These are phyloP conservation scores for Myopa testacea DNA, from an alignment of 2,888 invertebrate genomes.

Conservation along the genomic window DNA sequence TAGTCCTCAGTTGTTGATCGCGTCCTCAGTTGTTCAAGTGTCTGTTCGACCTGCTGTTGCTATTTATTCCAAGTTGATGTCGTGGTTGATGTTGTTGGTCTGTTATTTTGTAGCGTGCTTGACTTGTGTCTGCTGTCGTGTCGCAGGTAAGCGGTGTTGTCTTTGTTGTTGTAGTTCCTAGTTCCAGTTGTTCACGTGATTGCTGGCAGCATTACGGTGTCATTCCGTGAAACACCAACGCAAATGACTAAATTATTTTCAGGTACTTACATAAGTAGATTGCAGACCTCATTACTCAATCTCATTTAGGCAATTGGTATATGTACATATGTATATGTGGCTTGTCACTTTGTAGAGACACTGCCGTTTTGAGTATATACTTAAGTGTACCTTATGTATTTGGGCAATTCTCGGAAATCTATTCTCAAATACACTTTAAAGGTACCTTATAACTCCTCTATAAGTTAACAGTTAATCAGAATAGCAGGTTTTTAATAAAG, in stretches of 20 bases:
- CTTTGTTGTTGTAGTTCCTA: constrained; percentile 7
- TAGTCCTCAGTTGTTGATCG: constrained; percentile 10
- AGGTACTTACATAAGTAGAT: constrained; percentile 3
- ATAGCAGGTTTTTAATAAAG: too few relatives aligned
- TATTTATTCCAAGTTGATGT: neutral
- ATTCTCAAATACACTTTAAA: too few relatives aligned
- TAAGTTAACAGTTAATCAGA: too few relatives aligned
- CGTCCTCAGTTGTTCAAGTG: constrained; percentile 23
- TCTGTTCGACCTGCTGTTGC: neutral
- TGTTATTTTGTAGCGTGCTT: constrained; percentile 21
- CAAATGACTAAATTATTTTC: constrained; percentile 28
- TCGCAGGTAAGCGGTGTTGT: neutral
- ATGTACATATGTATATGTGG: too few relatives aligned
- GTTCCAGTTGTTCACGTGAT: neutral
- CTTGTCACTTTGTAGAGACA: too few relatives aligned
- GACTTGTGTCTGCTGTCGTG: neutral
- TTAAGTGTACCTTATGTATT: too few relatives aligned
- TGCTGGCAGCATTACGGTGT: constrained; percentile 25
- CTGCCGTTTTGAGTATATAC: too few relatives aligned
- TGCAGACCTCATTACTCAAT: neutral
- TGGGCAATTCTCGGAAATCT: too few relatives aligned
- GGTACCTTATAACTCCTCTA: too few relatives aligned
- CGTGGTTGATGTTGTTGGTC: constrained; percentile 6
- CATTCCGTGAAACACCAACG: constrained; percentile 38
- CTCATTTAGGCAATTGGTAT: too few relatives aligned